These are phyloP conservation scores for Trisateles emortualis DNA, from an alignment of 2,888 invertebrate genomes.

Conservation along the genomic window DNA sequence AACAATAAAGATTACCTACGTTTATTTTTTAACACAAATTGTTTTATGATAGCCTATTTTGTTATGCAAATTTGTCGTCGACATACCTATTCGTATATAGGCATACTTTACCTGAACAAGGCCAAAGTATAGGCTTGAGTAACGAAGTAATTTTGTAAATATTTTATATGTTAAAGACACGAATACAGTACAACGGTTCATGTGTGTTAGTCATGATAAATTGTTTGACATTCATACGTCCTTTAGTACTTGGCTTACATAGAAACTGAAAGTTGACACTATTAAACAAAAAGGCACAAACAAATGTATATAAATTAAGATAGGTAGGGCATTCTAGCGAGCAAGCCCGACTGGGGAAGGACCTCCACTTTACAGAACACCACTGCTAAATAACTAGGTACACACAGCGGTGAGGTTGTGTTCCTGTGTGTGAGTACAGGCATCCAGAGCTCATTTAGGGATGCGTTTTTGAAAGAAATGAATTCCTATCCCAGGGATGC, in stretches of 20 bases:
- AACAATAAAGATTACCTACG: too few species aligned
- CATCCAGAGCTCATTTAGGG: too few species aligned
- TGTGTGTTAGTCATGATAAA: conserved; percentile 9
- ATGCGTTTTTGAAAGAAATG: too few species aligned
- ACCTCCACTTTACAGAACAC: too few species aligned
- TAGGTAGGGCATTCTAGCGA: too few species aligned
- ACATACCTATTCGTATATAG: not conserved
- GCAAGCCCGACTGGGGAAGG: too few species aligned
- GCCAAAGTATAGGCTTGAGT: not conserved
- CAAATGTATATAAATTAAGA: not conserved
- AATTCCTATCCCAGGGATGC: too few species aligned
- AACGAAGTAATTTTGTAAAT: not conserved
- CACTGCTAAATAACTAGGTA: too few species aligned
- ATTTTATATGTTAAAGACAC: conserved; percentile 2
- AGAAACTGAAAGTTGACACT: conserved; percentile 2
- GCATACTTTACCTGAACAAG: not conserved
- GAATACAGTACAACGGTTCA: conserved; percentile 3
- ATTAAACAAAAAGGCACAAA: not conserved
- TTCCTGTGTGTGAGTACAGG: too few species aligned
- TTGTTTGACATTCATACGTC: conserved; percentile 12
- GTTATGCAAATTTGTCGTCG: not conserved
- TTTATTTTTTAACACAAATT: too few species aligned
- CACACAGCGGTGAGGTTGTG: too few species aligned
- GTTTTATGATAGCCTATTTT: not conserved
- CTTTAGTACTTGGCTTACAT: conserved; percentile 5